phyloP scores from a whole-genome alignment of 2,888 invertebrate species.

The Nysson spinosus region DNA sequence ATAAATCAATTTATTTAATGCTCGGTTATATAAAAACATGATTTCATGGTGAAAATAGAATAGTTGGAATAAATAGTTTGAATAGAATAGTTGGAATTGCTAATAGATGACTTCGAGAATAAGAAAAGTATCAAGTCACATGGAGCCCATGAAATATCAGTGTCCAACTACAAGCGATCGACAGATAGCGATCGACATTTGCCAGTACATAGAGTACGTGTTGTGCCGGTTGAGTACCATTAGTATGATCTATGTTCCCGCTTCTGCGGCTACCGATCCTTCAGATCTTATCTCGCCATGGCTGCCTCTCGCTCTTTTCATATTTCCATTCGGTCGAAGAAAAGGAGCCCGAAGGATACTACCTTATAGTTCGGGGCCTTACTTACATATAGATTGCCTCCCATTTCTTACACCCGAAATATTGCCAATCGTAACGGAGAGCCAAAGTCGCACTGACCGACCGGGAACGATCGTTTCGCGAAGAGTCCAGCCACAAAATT shows the following conservation, averaged over 20 bases:
- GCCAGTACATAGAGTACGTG: slow-evolving; percentile 12
- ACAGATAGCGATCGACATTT: slow-evolving; percentile 51
- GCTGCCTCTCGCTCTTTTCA: slow-evolving; percentile 20
- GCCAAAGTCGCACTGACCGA: slow-evolving; percentile 33
- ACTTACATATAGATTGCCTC: slow-evolving; percentile 76
- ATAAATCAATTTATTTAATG: too few relatives aligned
- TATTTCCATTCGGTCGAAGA: slow-evolving; percentile 19
- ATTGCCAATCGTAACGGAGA: slow-evolving; percentile 66
- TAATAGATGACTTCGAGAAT: background rate
- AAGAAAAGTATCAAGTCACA: slow-evolving; percentile 11
- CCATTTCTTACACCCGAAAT: slow-evolving; percentile 68
- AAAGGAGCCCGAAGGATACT: slow-evolving; percentile 16
- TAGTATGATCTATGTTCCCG: slow-evolving; percentile 75
- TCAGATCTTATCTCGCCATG: slow-evolving; percentile 63
- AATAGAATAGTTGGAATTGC: too few relatives aligned
- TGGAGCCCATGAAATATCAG: slow-evolving; percentile 3
- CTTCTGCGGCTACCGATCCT: slow-evolving; percentile 72
- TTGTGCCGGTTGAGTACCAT: slow-evolving; percentile 63
- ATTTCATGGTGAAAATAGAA: too few relatives aligned
- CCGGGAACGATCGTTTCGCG: slow-evolving; percentile 23
- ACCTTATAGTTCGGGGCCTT: slow-evolving; percentile 56
- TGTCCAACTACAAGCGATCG: slow-evolving; percentile 28
- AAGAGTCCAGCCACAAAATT: slow-evolving; percentile 56
- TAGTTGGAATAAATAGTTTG: too few relatives aligned
- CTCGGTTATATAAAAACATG: too few relatives aligned